phyloP scores from a whole-genome alignment of 2,888 invertebrate species.

The Pterostichus niger region DNA sequence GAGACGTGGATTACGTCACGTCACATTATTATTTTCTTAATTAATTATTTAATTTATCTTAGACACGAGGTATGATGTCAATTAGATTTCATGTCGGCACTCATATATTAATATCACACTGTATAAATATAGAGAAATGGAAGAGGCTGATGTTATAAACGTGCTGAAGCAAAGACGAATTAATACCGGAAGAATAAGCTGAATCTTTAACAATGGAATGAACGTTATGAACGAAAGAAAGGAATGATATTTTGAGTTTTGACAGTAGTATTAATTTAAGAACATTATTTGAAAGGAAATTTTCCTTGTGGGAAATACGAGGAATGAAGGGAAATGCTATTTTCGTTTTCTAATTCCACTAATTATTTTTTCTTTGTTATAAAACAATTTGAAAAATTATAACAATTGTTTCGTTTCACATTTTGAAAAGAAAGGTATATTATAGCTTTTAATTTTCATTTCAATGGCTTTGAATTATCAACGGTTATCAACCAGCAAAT shows the following conservation, averaged over 20 bases:
- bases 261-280: slow-evolving; percentile 9
- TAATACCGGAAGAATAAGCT: slow-evolving; percentile 7
- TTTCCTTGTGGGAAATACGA: neutral
- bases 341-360: slow-evolving; percentile 2
- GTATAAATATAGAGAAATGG: slow-evolving; percentile 1
- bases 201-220: slow-evolving; percentile 2
- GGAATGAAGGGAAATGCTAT: neutral
- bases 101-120: slow-evolving; percentile 6
- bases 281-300: slow-evolving; percentile 2
- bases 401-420: too few species aligned
- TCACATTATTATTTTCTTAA: slow-evolving; percentile 3
- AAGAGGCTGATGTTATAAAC: neutral
- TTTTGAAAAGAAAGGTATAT: too few species aligned
- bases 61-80: neutral
- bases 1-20: neutral
- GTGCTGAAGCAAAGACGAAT: slow-evolving; percentile 5
- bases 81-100: neutral
- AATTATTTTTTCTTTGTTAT: neutral
- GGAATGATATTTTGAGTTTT: slow-evolving; percentile 13
- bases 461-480: too few species aligned
- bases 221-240: neutral
- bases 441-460: too few species aligned
- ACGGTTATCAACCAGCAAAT: too few species aligned
- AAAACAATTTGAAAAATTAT: neutral
- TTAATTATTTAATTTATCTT: slow-evolving; percentile 5